phyloP scores from a whole-genome alignment of 2,888 invertebrate species.

The Apotomis turbidana region DNA sequence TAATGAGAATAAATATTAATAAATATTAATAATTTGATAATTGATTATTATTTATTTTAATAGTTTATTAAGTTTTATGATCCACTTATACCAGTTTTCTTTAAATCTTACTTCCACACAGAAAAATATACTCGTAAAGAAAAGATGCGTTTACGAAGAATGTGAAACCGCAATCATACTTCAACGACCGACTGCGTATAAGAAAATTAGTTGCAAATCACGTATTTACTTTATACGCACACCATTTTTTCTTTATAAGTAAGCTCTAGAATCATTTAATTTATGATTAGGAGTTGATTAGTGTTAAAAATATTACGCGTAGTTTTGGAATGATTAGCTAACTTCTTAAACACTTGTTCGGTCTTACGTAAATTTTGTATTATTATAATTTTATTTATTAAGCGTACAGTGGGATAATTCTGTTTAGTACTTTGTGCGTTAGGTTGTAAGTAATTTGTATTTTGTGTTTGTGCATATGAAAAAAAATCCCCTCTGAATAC shows the following conservation, averaged over 20 bases:
- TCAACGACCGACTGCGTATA: neutral
- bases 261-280: neutral
- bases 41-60: no score
- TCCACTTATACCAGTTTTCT: no score
- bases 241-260: neutral
- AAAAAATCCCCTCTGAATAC: neutral
- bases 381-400: constrained; percentile 45
- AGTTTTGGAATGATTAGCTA: neutral
- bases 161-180: neutral
- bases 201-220: neutral
- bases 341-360: constrained; percentile 26
- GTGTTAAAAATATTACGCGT: neutral
- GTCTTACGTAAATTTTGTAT: constrained; percentile 61
- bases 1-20: no score
- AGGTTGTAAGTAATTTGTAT: constrained; percentile 51
- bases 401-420: constrained; percentile 46
- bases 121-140: constrained; percentile 1
- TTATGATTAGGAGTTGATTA: neutral
- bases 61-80: no score
- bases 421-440: constrained; percentile 46
- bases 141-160: neutral
- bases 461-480: neutral
- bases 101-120: neutral
- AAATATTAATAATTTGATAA: no score
- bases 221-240: neutral